Evolutionary conservation across 2,888 invertebrate species (phyloP).

Genomic region (Eupeodes latifasciatus): DNA sequence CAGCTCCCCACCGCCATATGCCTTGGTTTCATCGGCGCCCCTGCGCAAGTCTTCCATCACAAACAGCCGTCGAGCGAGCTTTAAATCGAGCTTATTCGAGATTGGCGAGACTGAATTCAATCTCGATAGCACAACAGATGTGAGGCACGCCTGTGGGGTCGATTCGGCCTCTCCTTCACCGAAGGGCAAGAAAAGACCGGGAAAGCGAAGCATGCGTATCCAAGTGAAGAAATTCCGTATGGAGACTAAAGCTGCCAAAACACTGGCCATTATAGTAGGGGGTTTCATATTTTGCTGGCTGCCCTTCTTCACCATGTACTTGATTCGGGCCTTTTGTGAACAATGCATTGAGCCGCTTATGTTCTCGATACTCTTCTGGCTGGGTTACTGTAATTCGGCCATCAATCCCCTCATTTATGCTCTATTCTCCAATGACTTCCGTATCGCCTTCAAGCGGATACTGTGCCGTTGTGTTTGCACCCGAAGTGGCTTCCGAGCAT

Average conservation of each 20-base stretch:
- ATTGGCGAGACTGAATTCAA: conserved; percentile 83
- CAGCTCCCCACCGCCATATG: conserved; percentile 80
- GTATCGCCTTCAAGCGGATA: conserved; percentile 96
- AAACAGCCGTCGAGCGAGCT: conserved; percentile 81
- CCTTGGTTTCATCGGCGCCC: conserved; percentile 78
- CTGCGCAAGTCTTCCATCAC: conserved; percentile 77
- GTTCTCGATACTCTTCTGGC: conserved; percentile 97
- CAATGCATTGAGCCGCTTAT: conserved; percentile 93
- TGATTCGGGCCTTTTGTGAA: conserved; percentile 94
- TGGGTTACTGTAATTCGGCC: conserved; percentile 98
- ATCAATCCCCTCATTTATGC: conserved; percentile 98
- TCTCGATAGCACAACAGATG: conserved; percentile 77
- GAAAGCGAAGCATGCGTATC: conserved; percentile 94
- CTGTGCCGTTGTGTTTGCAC: conserved; percentile 93
- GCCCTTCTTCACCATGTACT: conserved; percentile 97
- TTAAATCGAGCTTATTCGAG: conserved; percentile 82
- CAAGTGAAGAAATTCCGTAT: conserved; percentile 96
- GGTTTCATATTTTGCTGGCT: conserved; percentile 99
- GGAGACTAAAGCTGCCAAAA: conserved; percentile 98
- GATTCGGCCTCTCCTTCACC: conserved; percentile 73
- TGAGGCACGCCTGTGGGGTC: conserved; percentile 35
- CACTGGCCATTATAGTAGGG: conserved; percentile 97
- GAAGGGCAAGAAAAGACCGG: conserved; percentile 88
- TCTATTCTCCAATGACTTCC: conserved; percentile 96
- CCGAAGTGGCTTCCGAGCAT: conserved; percentile 83